Base-by-base conservation (phyloP, 1,140 invertebrate species). In the Eurosta solidaginis region DNA sequence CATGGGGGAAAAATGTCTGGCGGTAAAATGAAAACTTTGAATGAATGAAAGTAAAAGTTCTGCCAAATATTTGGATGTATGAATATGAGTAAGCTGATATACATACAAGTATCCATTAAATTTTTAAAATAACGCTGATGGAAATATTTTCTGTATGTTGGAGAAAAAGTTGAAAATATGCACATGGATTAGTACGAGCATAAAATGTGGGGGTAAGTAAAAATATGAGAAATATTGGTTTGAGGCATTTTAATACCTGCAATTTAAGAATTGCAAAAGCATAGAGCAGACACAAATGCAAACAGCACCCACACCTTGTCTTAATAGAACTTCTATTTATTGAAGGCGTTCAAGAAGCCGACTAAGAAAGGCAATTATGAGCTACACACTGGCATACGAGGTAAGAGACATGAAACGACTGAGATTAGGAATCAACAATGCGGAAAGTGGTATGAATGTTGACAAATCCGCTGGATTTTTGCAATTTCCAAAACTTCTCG, bases 31-130 rank as follows among this genome's bases (percentile, higher is more conserved):
- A 33, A 68, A 42, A 68, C 36, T 68, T 68, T 68, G 36, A 42
- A 40, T 68, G 59, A 68, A 68, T 40, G 59, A 42, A 68, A 36
- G 49, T 52, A 52, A 52, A 52, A 52, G 49, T 52, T 52, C 4
- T 52, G 49, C 10, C 49, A 52, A 52, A 52, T 22, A 5, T 6
- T n/a, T 22, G 22, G 4, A 20, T 7, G 59, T n/a, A 36, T 20
- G 59, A 36, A n/a, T 42, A 68, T 42, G 59, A 68, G 33, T 68
- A 68, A 68, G 33, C 59, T 1, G n/a, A 68, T 20, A 68, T 6
- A 1, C 29, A 36, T 7, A 9, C 27, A 36, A 12, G n/a, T n/a
- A 36, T n/a, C n/a, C n/a, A n/a, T n/a, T n/a, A n/a, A 25, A 59
- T 17, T 14, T 27, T 33, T 3, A n/a, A 12, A 20, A n/a, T 33